Evolutionary conservation across 2,797 vertebrate species (phyloP), one percentile per base, ranked within the genome.

Genomic region (Sebastes taczanowskii): DNA sequence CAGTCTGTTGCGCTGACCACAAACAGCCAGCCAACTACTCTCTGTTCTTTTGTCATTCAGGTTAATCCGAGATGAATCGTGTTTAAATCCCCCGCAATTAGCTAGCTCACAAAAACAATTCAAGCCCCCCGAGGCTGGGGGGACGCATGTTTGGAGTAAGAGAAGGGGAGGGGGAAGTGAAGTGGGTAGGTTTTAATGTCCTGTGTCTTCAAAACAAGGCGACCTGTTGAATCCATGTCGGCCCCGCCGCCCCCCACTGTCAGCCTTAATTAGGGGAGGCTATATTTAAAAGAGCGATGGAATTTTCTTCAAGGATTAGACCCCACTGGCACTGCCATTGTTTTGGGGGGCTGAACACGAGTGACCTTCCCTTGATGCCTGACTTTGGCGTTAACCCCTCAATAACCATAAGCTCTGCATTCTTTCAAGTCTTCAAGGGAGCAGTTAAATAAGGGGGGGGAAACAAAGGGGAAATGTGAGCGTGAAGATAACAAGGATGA

Each of bases 351-450:
- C 18, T n/a, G 77, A 60, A 81, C 82, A 77, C 6, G 0, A 49
- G 62, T 23, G 80, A 82, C 65, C 66, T 67, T 60, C 60, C 74
- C 82, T 82, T 84, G 73, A 84, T 75, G 84, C 80, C 74, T 74
- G 89, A 89, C 89, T 91, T 89, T 89, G 83, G 85, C 84, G 83
- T 93, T 91, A 94, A 92, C 85, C 90, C 71, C 75, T 71, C 25
- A 38, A 58, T 62, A 35, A 84, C 82, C 55, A 34, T 42, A 67
- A 78, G 82, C 65, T 61, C 11, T 0, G 22, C 55, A 72, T 78
- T 68, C 56, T 69, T 80, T 70, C 55, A 71, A 23, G 61, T 80
- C 38, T 62, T 77, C 59, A 63, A 71, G 30, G 46, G 55, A 59
- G 42, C 5, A 34, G 52, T 68, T 83, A 32, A 64, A 71, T 58